Conservation (phyloP, 2,113 vertebrate genomes). For the Notothenia coriiceps region DNA sequence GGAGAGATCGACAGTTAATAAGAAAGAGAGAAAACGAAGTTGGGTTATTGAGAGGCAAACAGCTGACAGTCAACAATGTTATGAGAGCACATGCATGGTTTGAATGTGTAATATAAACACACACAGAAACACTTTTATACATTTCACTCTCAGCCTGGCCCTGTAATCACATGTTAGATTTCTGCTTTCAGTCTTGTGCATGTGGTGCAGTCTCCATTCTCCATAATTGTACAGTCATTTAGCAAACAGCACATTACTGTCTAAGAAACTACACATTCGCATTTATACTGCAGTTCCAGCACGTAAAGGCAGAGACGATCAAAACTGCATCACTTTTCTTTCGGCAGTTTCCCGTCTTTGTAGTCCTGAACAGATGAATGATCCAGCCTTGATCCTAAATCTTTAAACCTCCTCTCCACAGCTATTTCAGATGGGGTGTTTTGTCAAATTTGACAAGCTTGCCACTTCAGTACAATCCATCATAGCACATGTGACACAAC, state of each 20-base stretch:
- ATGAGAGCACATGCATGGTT: background rate
- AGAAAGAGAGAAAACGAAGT: slow-evolving; percentile 5
- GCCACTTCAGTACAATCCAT: slow-evolving; percentile 39
- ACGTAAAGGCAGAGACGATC: slow-evolving; percentile 13
- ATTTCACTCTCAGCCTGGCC: slow-evolving; percentile 54
- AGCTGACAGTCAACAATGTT: slow-evolving; percentile 14
- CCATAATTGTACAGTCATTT: slow-evolving; percentile 84
- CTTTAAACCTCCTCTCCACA: slow-evolving; percentile 9
- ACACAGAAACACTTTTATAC: slow-evolving; percentile 11
- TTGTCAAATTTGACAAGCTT: slow-evolving; percentile 41
- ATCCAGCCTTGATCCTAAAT: slow-evolving; percentile 33
- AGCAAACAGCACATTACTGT: slow-evolving; percentile 74
- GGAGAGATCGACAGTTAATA: slow-evolving; percentile 5
- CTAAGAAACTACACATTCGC: slow-evolving; percentile 69
- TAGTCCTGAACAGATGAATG: slow-evolving; percentile 29
- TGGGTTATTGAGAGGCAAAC: background rate
- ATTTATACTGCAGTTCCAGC: slow-evolving; percentile 52
- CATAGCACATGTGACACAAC: slow-evolving; percentile 17
- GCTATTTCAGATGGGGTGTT: slow-evolving; percentile 15
- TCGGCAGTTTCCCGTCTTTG: slow-evolving; percentile 20
- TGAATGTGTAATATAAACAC: slow-evolving; percentile 34
- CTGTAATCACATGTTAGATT: slow-evolving; percentile 80
- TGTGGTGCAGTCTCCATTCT: slow-evolving; percentile 75
- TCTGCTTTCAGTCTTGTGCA: slow-evolving; percentile 61
- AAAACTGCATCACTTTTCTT: slow-evolving; percentile 19